Base-by-base conservation (phyloP, 2,888 invertebrate species). In the Leucophora obtusa region DNA sequence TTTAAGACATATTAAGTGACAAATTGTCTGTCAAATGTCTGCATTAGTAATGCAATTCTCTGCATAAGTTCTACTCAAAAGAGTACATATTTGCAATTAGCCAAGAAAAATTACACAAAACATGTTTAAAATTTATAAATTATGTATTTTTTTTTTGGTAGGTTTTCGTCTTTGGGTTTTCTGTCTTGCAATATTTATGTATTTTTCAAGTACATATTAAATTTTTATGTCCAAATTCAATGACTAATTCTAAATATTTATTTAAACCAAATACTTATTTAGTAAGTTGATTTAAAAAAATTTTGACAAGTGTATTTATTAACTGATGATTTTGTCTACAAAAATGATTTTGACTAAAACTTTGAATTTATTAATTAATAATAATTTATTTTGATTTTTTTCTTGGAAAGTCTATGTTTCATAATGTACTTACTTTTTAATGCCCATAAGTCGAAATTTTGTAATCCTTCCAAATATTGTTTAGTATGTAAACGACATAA, bases 381-480 rank as follows among this genome's bases (percentile, higher is more conserved):
- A 21, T 28, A 28, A 28, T 24, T 24, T 3, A 28, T 6, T 28
- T 28, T 28, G 24, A 5, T 3, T 24, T 24, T 5, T 2, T 24
- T 24, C 5, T 24, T 24, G 7, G 7, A 6, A 28, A 28, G 6
- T 28, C 7, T 7, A 28, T 28, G 6, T 28, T 28, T 28, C 6
- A 28, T 28, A 18, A 35, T 75, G 66, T 84, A 89, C 89, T 89
- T 83, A 89, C 89, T 89, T 85, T 86, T 88, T 79, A 90, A 82
- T 53, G 89, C 90, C 89, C 89, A 89, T 74, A 89, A 82, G 81
- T 89, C 89, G 60, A 90, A 87, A 70, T 89, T 89, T 77, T 87
- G 84, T 70, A 89, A 83, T 59, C 86, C 88, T 28, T 86, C 83
- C 24, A 89, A 68, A 83, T 86, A 89, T 59, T 85, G 84, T 51